Evolutionary conservation across 2,797 vertebrate genomes (phyloP), one percentile per base, ranked within the genome.

Genomic region (Botia kubotai): DNA sequence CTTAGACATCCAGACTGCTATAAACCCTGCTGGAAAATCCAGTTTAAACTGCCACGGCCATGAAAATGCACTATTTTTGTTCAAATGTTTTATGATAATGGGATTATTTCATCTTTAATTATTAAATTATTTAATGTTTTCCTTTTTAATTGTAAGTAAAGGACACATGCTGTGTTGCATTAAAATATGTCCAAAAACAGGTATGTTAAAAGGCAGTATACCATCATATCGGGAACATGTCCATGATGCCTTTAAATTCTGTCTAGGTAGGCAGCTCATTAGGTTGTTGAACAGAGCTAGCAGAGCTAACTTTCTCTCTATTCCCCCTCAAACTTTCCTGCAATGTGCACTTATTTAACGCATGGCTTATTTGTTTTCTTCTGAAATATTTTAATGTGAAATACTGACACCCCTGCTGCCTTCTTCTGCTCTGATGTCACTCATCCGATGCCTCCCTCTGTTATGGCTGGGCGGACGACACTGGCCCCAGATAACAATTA

Each of bases 401-500:
- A 82, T 78, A 65, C 60, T 29, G 68, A 74, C 60, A 53, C 66
- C 58, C 76, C 2, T 17, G 52, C 33, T 19, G 39, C 53, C 33
- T 73, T 74, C 53, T 72, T 63, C 79, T 65, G 63, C 72, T 68
- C 62, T 29, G 29, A 43, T 67, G 70, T 69, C 70, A 60, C 17
- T 67, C 62, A 39, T 46, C 29, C n/a, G 17, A 78, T 43, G 70
- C 67, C 74, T 71, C 65, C 72, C 53, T 63, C 60, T 13, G 29
- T 36, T 82, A 46, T 36, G 21, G 58, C 70, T 57, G 10, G 21
- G 17, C 36, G 36, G 77, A 79, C 39, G 77, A 85, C 84, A 84
- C 80, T 50, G 50, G 83, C 66, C 80, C 83, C 62, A 29, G 74
- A 79, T 82, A 87, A 86, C 87, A 89, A 89, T 89, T 87, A 83